These are phyloP conservation scores for Alexandromys fortis DNA, from an alignment of 2,113 vertebrate species.

Conservation along the genomic window DNA sequence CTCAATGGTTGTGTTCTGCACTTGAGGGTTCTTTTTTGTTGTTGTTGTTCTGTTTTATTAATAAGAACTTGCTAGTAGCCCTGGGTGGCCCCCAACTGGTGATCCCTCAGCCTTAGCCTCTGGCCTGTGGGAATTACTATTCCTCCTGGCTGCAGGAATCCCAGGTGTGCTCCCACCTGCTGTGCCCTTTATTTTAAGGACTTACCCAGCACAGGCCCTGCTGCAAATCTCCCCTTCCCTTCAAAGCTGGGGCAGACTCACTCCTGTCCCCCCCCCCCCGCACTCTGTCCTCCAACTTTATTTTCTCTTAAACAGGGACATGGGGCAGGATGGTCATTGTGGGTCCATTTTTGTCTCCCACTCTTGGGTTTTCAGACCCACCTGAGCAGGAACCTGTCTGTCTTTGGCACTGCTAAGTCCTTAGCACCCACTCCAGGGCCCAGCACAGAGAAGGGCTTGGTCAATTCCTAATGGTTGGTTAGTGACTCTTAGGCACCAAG, in stretches of 20 bases:
- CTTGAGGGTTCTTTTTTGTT: not conserved
- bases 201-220: not conserved
- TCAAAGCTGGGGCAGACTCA: not conserved
- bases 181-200: not conserved
- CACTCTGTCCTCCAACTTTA: not conserved
- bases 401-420: not conserved
- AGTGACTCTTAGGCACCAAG: not conserved
- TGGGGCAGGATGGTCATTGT: not conserved
- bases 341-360: not conserved
- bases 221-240: too few relatives aligned
- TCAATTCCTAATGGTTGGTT: too few relatives aligned
- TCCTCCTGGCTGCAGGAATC: not conserved
- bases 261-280: accelerated
- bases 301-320: not conserved
- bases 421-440: not conserved
- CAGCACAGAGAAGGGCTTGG: not conserved
- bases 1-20: not conserved
- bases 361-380: accelerated
- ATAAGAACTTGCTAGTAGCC: not conserved
- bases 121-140: too few relatives aligned
- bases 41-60: too few relatives aligned
- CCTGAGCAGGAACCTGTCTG: not conserved
- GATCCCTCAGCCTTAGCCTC: not conserved
- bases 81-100: not conserved
- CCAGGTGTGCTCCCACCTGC: not conserved